These are phyloP conservation scores for Eubasilissa splendida DNA, from an alignment of 2,888 invertebrate species.

Conservation along the genomic window DNA sequence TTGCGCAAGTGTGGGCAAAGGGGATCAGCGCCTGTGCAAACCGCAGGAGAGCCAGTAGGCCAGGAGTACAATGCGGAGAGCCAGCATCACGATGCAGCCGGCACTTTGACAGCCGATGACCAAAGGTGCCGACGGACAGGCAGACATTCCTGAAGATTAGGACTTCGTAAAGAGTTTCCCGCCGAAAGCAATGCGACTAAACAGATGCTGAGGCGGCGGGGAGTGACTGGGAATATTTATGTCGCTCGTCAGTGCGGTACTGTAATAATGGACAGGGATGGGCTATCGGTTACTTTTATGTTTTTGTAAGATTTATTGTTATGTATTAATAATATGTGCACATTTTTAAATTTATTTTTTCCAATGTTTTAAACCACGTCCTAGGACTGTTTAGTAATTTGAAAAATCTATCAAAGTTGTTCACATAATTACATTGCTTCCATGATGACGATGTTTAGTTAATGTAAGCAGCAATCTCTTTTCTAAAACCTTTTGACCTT, in stretches of 20 bases:
- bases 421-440: too few relatives aligned
- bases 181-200: conserved; percentile 32
- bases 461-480: too few relatives aligned
- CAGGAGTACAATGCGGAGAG: not conserved
- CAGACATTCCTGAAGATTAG: not conserved
- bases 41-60: not conserved
- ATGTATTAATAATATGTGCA: not conserved
- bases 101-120: conserved; percentile 8
- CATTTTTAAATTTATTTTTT: not conserved
- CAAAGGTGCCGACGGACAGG: conserved; percentile 17
- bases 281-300: not conserved
- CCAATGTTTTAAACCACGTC: too few relatives aligned
- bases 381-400: too few relatives aligned
- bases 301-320: not conserved
- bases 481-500: too few relatives aligned
- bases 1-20: conserved; percentile 27
- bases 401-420: too few relatives aligned
- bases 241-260: conserved; percentile 1
- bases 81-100: conserved; percentile 13
- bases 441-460: too few relatives aligned
- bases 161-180: conserved; percentile 17
- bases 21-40: conserved; percentile 31
- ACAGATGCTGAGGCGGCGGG: conserved; percentile 22
- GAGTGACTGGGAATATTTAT: conserved; percentile 28
- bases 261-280: not conserved